Base-by-base conservation (phyloP, 2,888 invertebrate species). In the Synergus laeviventris region DNA sequence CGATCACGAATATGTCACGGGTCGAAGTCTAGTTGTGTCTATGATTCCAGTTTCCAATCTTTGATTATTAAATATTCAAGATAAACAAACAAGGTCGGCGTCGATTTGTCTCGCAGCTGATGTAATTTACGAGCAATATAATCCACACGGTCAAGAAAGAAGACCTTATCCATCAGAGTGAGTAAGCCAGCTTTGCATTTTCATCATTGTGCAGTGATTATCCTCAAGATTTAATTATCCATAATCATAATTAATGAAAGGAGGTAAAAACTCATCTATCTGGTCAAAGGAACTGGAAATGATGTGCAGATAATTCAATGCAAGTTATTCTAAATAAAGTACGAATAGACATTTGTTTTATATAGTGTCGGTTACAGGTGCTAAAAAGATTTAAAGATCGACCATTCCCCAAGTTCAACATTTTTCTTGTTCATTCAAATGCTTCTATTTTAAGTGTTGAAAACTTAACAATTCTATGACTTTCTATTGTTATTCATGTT, bases 1-100 rank as follows among this genome's bases (percentile, higher is more conserved):
- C 81, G 79, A 79, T 82, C 80, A 78, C 81, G 81, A 78, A 81
- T 74, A 80, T 79, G 76, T 70, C 82, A 66, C 76, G 78, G 82
- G 83, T 85, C 83, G 84, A 84, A 86, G 81, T 84, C 81, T 84
- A 81, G 78, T 81, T 78, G 74, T 77, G 81, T 84, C 77, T 79
- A 74, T 74, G 78, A 76, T 73, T 66, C 66, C 45, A 66, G 45
- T 24, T 66, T 66, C 8, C 14, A 24, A 24, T 66, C 66, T 66
- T 45, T 66, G 45, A 66, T 45, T 66, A 66, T 45, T 66, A 45
- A 70, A 31, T 49, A 70, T 31, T n/a, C 18, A 9, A 49, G 70
- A 70, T 70, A 70, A 70, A 31, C 31, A 70, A 70, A 70, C 31
- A 70, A 70, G 70, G 31, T 31, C 45, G 70, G 49, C 70, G 70